Conservation (phyloP, 2,113 vertebrate genomes). For the Opisthocomus hoazin region DNA sequence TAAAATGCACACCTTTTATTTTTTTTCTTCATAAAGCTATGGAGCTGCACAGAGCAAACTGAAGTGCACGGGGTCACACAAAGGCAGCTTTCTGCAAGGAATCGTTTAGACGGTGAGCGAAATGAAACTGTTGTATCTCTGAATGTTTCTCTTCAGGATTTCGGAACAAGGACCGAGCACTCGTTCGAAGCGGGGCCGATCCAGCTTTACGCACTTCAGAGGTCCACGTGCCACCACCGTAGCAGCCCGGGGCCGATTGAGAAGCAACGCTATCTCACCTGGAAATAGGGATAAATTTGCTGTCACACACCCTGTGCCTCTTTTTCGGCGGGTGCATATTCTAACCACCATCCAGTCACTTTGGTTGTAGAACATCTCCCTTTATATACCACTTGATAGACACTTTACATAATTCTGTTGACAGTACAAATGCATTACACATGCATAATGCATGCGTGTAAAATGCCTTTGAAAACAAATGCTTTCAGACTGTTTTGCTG, state of each 20-base stretch:
- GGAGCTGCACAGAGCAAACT: constrained; percentile 71
- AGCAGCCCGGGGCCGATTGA: constrained; percentile 92
- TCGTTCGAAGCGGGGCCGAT: constrained; percentile 92
- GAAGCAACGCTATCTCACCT: constrained; percentile 93
- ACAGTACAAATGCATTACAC: constrained; percentile 24
- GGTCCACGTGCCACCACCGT: constrained; percentile 92
- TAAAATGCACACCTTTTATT: constrained; percentile 43
- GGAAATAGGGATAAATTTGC: background rate
- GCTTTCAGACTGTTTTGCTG: constrained; percentile 30
- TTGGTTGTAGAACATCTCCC: background rate
- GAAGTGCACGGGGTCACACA: constrained; percentile 76
- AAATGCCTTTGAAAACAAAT: constrained; percentile 47
- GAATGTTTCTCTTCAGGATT: constrained; percentile 97
- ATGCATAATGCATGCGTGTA: constrained; percentile 57
- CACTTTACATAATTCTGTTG: constrained; percentile 41
- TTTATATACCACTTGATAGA: background rate
- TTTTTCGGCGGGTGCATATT: background rate
- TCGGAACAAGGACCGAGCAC: constrained; percentile 96
- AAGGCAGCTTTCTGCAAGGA: constrained; percentile 51
- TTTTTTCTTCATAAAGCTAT: constrained; percentile 72
- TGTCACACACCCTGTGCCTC: background rate
- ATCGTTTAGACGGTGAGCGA: constrained; percentile 89
- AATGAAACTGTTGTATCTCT: constrained; percentile 99
- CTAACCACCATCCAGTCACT: background rate
- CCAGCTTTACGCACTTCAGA: constrained; percentile 94